These are phyloP conservation scores for Eupithecia dodoneata DNA, from an alignment of 2,888 invertebrate species.

Conservation along the genomic window DNA sequence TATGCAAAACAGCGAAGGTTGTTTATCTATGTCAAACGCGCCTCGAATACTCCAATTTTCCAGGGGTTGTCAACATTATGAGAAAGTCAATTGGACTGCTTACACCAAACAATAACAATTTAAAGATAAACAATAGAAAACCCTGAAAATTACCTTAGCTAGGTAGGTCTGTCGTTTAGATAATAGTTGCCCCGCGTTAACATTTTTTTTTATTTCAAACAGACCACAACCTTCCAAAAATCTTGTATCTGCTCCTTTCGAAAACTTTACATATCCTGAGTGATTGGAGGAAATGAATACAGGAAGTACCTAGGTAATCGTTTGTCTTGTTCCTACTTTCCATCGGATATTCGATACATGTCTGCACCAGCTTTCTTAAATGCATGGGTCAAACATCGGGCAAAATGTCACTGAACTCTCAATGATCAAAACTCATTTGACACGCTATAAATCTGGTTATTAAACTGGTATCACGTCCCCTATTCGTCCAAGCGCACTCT, in stretches of 20 bases:
- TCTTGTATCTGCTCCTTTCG: background rate
- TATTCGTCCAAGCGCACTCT: constrained; percentile 3
- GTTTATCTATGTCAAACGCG: constrained; percentile 70
- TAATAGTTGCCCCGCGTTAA: background rate
- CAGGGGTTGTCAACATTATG: constrained; percentile 42
- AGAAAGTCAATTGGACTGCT: background rate
- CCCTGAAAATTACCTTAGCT: background rate
- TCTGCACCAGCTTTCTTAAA: background rate
- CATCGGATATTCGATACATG: background rate
- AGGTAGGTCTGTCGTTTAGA: background rate
- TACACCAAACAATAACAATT: background rate
- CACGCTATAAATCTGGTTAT: constrained; percentile 25
- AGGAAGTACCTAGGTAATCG: constrained; percentile 2
- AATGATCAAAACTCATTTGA: constrained; percentile 23
- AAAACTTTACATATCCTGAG: background rate
- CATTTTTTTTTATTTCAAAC: background rate
- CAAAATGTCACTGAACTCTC: constrained; percentile 22
- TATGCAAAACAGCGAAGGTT: constrained; percentile 68
- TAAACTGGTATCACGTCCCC: constrained; percentile 23
- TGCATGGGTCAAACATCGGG: constrained; percentile 3
- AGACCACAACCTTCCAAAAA: background rate
- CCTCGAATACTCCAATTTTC: constrained; percentile 63
- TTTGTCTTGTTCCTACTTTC: background rate
- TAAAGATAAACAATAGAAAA: background rate
- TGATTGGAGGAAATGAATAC: constrained; percentile 3